Conservation (phyloP, 1,140 invertebrate genomes). For the Tetramorium simillimum region DNA sequence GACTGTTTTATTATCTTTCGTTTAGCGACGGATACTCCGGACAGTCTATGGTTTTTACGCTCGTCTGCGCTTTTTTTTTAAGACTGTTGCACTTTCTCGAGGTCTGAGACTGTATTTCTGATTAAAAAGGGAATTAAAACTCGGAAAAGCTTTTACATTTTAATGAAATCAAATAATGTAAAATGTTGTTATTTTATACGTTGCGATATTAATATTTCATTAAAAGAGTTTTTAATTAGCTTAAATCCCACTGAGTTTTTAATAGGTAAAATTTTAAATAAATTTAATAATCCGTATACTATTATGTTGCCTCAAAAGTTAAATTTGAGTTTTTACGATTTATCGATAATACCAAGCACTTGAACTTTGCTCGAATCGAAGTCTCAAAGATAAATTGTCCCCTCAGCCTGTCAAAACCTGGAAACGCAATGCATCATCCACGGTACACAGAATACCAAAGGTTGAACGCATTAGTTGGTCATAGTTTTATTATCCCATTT, state of each 20-base stretch:
- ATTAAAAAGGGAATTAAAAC: not conserved
- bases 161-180: not conserved
- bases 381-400: slow-evolving; percentile 7
- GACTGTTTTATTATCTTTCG: slow-evolving; percentile 25
- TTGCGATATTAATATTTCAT: not conserved
- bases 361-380: not conserved
- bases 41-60: slow-evolving; percentile 6
- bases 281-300: not conserved
- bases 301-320: not conserved
- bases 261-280: not conserved
- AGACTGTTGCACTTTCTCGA: not conserved
- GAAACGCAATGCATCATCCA: slow-evolving; percentile 9
- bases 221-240: not conserved
- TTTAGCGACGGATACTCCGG: not conserved
- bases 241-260: not conserved
- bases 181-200: not conserved
- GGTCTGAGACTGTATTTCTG: not conserved
- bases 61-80: not conserved
- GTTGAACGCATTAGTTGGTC: not conserved
- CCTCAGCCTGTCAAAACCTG: not conserved
- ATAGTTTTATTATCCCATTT: slow-evolving; percentile 34
- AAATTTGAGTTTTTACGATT: not conserved
- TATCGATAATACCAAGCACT: not conserved
- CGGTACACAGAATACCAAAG: slow-evolving; percentile 6
- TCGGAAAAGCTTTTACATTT: not conserved